Conservation (phyloP, 2,113 vertebrate species). For the Tragelaphus imberbis region DNA sequence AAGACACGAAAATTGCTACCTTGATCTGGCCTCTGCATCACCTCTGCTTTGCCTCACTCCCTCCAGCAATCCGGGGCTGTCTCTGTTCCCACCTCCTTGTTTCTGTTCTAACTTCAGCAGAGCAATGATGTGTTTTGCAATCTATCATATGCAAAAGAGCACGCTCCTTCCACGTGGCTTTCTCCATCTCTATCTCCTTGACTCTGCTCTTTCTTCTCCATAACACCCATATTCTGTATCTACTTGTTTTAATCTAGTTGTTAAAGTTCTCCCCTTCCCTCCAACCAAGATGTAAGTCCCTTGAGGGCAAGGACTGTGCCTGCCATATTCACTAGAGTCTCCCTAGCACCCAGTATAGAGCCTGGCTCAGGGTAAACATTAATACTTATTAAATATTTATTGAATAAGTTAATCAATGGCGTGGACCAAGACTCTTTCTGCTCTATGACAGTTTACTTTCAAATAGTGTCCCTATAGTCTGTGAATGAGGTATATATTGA, state of each 20-base stretch:
- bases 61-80: too few species aligned
- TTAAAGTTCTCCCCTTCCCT: neutral
- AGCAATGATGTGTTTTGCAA: neutral
- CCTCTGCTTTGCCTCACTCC: neutral
- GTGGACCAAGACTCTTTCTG: neutral
- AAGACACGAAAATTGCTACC: neutral
- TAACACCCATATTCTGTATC: neutral
- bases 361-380: neutral
- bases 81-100: neutral
- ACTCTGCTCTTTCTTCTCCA: neutral
- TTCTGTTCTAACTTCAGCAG: neutral
- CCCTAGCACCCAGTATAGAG: neutral
- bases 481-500: neutral
- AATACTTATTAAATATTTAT: neutral
- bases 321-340: neutral
- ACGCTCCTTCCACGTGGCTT: neutral
- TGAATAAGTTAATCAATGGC: neutral
- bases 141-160: neutral
- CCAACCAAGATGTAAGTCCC: neutral
- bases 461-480: neutral
- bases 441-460: neutral
- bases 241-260: neutral
- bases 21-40: neutral
- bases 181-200: neutral
- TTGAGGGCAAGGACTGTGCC: neutral